Conservation (phyloP, 2,113 vertebrate species). For the Cyanocitta stelleri region DNA sequence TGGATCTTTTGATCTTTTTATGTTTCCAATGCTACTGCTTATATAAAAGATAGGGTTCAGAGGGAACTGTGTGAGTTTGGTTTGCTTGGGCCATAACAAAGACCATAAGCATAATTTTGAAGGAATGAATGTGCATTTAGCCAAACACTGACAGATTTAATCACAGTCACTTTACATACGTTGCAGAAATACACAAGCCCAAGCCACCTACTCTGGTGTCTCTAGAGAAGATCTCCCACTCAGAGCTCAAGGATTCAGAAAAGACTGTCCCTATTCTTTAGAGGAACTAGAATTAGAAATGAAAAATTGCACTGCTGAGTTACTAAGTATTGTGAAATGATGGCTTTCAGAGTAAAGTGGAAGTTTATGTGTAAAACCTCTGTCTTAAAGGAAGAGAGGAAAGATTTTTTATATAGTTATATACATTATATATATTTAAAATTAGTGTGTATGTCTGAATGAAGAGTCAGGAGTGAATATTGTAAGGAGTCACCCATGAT, state of each 20-base stretch:
- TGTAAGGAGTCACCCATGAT: not conserved
- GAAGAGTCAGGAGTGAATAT: not conserved
- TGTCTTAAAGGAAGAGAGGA: not conserved
- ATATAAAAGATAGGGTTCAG: not conserved
- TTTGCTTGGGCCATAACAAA: not conserved
- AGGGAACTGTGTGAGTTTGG: not conserved
- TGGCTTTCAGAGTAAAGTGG: not conserved
- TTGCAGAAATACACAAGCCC: slow-evolving; percentile 42
- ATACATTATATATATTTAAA: not conserved
- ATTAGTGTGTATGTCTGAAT: not conserved
- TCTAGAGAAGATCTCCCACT: slow-evolving; percentile 55
- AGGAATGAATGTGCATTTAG: not conserved
- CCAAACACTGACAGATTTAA: slow-evolving; percentile 24
- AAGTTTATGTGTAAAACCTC: not conserved
- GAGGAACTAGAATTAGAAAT: slow-evolving; percentile 34
- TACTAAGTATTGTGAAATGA: not conserved
- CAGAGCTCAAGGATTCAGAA: slow-evolving; percentile 39
- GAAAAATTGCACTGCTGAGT: not conserved
- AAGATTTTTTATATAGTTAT: not conserved
- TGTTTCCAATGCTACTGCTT: not conserved
- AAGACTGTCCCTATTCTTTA: slow-evolving; percentile 43
- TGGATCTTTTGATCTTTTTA: not conserved
- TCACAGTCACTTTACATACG: slow-evolving; percentile 3
- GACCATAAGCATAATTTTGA: not conserved
- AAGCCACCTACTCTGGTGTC: slow-evolving; percentile 56